Base-by-base conservation (phyloP, 2,888 invertebrate genomes). In the Beris morrisii region DNA sequence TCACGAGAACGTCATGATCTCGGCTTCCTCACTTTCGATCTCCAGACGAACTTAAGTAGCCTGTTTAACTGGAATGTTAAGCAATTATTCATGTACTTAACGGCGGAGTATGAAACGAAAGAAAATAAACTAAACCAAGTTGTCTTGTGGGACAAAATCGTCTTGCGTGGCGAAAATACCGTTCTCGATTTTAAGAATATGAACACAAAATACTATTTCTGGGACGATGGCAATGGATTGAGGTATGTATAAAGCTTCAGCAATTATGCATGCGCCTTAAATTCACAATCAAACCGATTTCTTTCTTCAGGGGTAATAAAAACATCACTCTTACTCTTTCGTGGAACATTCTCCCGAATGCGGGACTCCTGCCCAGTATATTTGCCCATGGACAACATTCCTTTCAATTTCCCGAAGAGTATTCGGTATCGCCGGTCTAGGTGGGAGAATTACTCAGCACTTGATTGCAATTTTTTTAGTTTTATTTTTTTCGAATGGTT, bases 61-160 rank as follows among this genome's bases (percentile, higher is more conserved):
- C 83, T 98, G 30, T 99, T 99, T 82, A 98, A 99, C 82, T 99
- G 99, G 99, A 99, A 99, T 82, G 97, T 98, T 0, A 99, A 99
- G 77, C 95, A 98, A 79, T 82, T 99, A 71, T 99, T 98, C 82
- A 82, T 99, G 32, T 99, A 96, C 78, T 84, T 99, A 44, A 96
- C 96, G 48, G 99, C 98, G 2, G 97, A 99, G 81, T 99, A 99
- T 81, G 84, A 88, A 74, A 95, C 97, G 12, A 82, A 87, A 22
- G 89, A 87, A 70, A 98, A 98, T 84, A 88, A 88, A 77, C 83
- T 95, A 55, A 93, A 93, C 79, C 93, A 94, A 84, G 95, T 99
- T 72, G 95, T 99, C 1, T 83, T 99, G 28, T 99, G 99, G 99
- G 99, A 99, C 80, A 97, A 97, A 83, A 98, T 99, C 70, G 93